Evolutionary conservation across 2,113 vertebrate genomes (phyloP), one percentile per base, ranked within the genome.

Genomic region (Hippocampus guttulatus): DNA sequence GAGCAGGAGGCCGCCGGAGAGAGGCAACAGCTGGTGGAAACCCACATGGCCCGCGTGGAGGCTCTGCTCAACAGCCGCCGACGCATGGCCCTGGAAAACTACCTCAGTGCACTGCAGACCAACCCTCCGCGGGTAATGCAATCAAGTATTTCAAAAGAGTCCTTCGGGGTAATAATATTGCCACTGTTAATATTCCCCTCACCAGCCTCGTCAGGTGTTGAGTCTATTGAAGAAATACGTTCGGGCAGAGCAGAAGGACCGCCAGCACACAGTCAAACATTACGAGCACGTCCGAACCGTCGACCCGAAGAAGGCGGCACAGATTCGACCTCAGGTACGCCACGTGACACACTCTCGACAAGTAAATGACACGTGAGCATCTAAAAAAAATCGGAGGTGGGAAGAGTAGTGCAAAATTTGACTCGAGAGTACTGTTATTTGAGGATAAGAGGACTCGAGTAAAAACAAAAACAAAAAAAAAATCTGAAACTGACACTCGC

Each of bases 11-110:
- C 97, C 3, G 97, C 95, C 0, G 95, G 94, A 0, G 97, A 99
- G 92, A 94, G 98, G 76, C 96, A 98, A 91, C 96, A 98, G 89
- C 91, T 99, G 43, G 96, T 98, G 75, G 97, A 99, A 71, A 98
- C 96, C 4, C 97, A 99, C 87, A 92, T 98, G 86, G 96, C 95
- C 23, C 95, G 96, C 0, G 97, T 99, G 64, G 97, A 99, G 76
- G 94, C 96, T 52, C 94, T 98, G 91, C 88, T 98, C 76, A 98
- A 96, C 0, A 95, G 97, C 74, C 95, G 94, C 20, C 92, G 96
- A 2, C 95, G 95, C 10, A 81, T 95, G 3, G 94, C 97, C 15
- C 90, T 98, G 69, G 97, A 99, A 91, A 98, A 95, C 80, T 99
- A 96, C 86, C 88, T 98, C 65, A 93, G 91, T 0, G 93, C 95